A percentile compares a stretch with the other conserved stretches of the same genome.
Evolutionary conservation across 2,113 vertebrate species (phyloP).

Genomic region (Heterochromis multidens): DNA sequence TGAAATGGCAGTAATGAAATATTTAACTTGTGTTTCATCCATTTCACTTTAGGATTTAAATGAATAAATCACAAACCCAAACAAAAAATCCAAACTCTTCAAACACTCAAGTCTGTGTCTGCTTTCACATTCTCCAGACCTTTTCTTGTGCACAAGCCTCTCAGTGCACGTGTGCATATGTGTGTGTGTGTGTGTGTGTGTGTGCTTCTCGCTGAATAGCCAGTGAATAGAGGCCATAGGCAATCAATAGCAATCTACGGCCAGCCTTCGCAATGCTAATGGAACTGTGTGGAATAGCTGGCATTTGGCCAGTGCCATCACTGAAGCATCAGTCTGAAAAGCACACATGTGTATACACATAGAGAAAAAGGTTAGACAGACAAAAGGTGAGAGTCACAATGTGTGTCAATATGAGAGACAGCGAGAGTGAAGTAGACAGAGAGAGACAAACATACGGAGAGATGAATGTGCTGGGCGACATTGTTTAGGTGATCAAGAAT

Average conservation of each 20-base stretch:
- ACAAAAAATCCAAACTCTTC: neutral
- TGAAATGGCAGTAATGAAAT: neutral
- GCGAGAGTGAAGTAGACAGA: neutral
- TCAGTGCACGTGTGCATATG: neutral
- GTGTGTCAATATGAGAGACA: conserved; percentile 40
- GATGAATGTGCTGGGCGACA: conserved; percentile 37
- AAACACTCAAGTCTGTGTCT: neutral
- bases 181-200: neutral
- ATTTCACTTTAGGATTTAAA: neutral
- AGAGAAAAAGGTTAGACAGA: conserved; percentile 12
- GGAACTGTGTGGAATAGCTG: conserved; percentile 62
- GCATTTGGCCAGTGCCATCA: conserved; percentile 58
- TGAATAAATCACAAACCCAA: neutral
- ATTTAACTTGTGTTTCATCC: neutral
- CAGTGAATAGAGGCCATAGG: conserved; percentile 61
- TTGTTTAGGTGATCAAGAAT: conserved; percentile 60
- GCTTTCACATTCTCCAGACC: neutral
- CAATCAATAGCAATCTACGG: conserved; percentile 74
- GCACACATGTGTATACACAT: neutral
- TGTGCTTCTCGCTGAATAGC: conserved; percentile 28
- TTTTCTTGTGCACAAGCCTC: neutral
- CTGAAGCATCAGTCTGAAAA: conserved; percentile 43
- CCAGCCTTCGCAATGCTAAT: conserved; percentile 66
- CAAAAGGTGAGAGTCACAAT: conserved; percentile 30
- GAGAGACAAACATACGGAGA: neutral